These are phyloP conservation scores for Pyrgus malvae DNA, from an alignment of 2,888 invertebrate species.

Conservation along the genomic window DNA sequence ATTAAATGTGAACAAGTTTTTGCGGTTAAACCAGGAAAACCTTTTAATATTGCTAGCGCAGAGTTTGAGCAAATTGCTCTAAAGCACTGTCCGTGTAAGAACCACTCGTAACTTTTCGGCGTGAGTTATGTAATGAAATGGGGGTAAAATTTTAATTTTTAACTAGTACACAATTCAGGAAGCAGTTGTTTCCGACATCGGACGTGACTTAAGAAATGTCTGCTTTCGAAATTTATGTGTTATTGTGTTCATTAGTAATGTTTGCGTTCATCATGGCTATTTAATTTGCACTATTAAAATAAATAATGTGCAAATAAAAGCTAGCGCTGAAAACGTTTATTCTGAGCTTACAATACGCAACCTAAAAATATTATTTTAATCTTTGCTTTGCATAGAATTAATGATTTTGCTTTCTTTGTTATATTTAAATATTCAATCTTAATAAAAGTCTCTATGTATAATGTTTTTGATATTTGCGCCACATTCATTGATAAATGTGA, in stretches of 20 bases:
- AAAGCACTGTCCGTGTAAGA: conserved; percentile 29
- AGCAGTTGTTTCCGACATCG: conserved; percentile 66
- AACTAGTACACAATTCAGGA: conserved; percentile 60
- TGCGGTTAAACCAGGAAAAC: no score
- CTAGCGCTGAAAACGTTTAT: conserved; percentile 13
- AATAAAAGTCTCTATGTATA: no score
- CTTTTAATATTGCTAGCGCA: no score
- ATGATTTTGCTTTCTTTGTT: no score
- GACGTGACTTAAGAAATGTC: conserved; percentile 56
- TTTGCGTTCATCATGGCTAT: conserved; percentile 27
- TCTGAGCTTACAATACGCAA: no score
- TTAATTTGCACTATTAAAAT: conserved; percentile 25
- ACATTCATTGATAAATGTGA: no score
- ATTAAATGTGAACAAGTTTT: no score
- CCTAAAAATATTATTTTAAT: no score
- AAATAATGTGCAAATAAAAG: conserved; percentile 24
- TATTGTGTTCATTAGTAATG: conserved; percentile 33
- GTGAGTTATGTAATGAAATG: conserved; percentile 42
- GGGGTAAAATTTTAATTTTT: conserved; percentile 53
- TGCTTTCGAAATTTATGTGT: conserved; percentile 42
- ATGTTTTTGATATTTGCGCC: no score
- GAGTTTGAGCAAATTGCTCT: conserved; percentile 32
- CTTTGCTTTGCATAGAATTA: no score
- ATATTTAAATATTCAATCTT: no score
- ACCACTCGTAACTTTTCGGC: conserved; percentile 30